Evolutionary conservation across 2,797 vertebrate genomes (phyloP).

Genomic region (Xenops minutus): DNA sequence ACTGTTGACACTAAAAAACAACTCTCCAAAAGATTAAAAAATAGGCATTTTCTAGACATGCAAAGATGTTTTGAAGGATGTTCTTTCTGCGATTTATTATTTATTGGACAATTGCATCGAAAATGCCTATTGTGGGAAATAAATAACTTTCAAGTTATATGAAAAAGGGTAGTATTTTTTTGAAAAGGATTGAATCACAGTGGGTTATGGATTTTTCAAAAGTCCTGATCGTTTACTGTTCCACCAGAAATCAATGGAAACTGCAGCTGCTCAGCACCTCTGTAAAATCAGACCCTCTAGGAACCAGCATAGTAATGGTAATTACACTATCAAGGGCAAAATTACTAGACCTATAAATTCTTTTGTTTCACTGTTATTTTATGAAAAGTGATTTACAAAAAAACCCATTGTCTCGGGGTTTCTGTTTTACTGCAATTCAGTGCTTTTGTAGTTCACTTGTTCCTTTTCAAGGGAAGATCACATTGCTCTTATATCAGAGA

Average conservation of each 20-base stretch:
- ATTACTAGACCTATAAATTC: background rate
- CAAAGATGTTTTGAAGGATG: background rate
- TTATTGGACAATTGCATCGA: background rate
- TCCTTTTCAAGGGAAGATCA: background rate
- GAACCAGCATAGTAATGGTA: background rate
- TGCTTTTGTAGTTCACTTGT: background rate
- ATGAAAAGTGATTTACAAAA: background rate
- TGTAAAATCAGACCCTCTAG: background rate
- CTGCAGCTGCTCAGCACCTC: background rate
- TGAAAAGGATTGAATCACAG: background rate
- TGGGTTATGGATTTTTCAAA: slow-evolving; percentile 12
- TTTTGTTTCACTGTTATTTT: background rate
- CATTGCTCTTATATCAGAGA: background rate
- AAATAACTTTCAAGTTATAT: background rate
- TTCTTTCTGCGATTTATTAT: slow-evolving; percentile 1
- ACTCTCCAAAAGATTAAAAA: background rate
- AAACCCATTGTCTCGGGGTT: background rate
- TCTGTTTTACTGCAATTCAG: background rate
- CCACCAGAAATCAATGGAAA: slow-evolving; percentile 8
- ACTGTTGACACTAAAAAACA: background rate
- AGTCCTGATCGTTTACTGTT: background rate
- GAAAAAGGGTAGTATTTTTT: background rate
- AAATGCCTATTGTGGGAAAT: background rate
- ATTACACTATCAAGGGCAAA: background rate
- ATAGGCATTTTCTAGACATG: background rate